Percentiles rank a stretch among this genome's conserved stretches.
phyloP scores from a whole-genome alignment of 2,888 invertebrate species.

The Sipha maydis region DNA sequence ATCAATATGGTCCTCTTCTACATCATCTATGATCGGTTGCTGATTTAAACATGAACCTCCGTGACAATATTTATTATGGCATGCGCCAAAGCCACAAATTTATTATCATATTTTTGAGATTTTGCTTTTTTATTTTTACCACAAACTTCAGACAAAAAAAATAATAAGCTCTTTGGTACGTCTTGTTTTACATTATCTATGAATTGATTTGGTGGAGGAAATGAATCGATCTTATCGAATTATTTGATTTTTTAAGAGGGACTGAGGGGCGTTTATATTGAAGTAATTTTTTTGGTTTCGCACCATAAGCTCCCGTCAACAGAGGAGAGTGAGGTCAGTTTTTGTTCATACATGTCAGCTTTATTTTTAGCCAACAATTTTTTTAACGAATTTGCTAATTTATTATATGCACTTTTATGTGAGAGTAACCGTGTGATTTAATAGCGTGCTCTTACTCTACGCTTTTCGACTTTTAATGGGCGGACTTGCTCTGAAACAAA shows the following conservation, averaged over 20 bases:
- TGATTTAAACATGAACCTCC: too few species aligned
- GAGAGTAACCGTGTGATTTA: not conserved
- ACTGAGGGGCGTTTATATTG: not conserved
- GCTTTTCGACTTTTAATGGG: constrained; percentile 28
- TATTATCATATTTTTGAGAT: not conserved
- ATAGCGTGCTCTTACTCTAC: not conserved
- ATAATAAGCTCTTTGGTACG: constrained; percentile 44
- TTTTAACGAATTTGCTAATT: constrained; percentile 19
- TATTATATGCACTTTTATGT: constrained; percentile 15
- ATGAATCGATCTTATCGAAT: constrained; percentile 12
- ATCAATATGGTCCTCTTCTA: too few species aligned
- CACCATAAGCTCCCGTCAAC: not conserved
- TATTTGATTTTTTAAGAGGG: not conserved
- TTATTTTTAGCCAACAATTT: not conserved
- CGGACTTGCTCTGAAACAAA: not conserved
- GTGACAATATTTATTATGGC: too few species aligned
- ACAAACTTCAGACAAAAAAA: constrained; percentile 12
- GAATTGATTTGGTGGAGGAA: constrained; percentile 42
- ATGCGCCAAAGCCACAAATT: too few species aligned
- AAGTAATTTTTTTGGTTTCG: constrained; percentile 27
- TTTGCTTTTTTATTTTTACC: not conserved
- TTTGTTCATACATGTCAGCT: not conserved
- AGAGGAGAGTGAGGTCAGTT: not conserved
- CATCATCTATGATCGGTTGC: too few species aligned
- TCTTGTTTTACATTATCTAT: not conserved